Evolutionary conservation across 2,888 invertebrate genomes (phyloP), one percentile per base, ranked within the genome.

Genomic region (Cerceris rybyensis): DNA sequence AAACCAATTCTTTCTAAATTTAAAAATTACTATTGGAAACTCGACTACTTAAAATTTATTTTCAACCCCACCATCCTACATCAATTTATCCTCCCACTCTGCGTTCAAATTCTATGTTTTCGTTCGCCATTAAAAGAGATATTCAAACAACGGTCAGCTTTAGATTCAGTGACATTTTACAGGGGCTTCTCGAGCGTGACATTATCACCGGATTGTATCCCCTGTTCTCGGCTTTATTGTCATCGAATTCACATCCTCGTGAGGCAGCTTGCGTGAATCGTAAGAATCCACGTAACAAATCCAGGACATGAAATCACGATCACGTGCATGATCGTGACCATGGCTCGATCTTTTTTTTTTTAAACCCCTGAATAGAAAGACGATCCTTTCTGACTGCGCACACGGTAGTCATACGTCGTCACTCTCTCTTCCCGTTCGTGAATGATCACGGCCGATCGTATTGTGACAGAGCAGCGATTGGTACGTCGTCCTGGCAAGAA

Each of bases 301-400:
- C 89, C 88, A 77, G 75, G 70, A 67, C 81, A 84, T 75, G 74
- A 78, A 83, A 85, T 85, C 80, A 75, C 79, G 84, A 88, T 90
- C 91, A 90, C 90, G 91, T 81, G 79, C 85, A 68, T 61, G 80
- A 81, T 84, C 87, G 87, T 91, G 89, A 89, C 81, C 78, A 49
- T 64, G 66, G 28, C 9, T 16, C 16, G 14, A 14, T 28, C 28
- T 28, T 28, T 46, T 16, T 6, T 11, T 65, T 71, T 67, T 69
- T 65, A 69, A 65, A 58, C 68, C 42, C 14, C 43, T 87, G 87
- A 87, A 87, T 87, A 78, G 83, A 60, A 4, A 55, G 78, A 70
- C 58, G 70, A 78, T 85, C 76, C 75, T 83, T 87, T 85, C 81
- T 86, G 83, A 69, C 28, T 4, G 28, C 81, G 72, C 75, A 81